Conservation (phyloP, 2,113 vertebrate species). For the Numida meleagris region DNA sequence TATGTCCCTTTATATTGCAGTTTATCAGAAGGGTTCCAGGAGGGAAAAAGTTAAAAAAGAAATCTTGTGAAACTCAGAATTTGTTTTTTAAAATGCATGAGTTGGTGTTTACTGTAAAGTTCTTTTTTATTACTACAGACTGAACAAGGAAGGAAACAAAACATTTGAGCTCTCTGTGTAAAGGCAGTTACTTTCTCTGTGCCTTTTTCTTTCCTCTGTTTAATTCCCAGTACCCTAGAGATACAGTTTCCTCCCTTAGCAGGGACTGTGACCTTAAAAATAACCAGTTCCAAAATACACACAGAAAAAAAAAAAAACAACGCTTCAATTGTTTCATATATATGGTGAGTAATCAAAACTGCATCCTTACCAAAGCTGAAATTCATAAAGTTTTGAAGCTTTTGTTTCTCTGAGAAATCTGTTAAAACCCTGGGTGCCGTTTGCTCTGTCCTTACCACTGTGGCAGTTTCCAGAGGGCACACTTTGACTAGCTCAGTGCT, state of each 20-base stretch:
- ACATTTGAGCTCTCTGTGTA: not conserved
- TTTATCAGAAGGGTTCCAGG: not conserved
- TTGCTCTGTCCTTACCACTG: not conserved
- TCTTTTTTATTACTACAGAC: not conserved
- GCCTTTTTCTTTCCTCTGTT: constrained; percentile 55
- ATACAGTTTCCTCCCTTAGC: constrained; percentile 53
- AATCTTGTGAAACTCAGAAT: not conserved
- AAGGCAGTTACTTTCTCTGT: constrained; percentile 45
- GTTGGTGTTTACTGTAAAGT: not conserved
- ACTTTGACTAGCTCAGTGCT: not conserved
- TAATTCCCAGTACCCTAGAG: constrained; percentile 44
- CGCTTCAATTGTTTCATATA: constrained; percentile 42
- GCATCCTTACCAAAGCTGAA: not conserved
- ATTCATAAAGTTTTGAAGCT: not conserved
- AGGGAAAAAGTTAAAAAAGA: not conserved
- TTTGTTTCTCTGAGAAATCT: not conserved
- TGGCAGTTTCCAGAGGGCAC: not conserved
- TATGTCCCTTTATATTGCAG: not conserved
- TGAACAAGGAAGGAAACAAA: constrained; percentile 43
- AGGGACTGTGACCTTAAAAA: constrained; percentile 65
- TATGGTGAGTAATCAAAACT: constrained; percentile 21
- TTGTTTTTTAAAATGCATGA: accelerated
- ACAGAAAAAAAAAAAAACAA: not conserved
- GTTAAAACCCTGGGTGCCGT: not conserved
- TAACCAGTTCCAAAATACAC: constrained; percentile 54